These are phyloP conservation scores for Cephalopachus bancanus DNA, from an alignment of 2,797 vertebrate species.

Conservation along the genomic window DNA sequence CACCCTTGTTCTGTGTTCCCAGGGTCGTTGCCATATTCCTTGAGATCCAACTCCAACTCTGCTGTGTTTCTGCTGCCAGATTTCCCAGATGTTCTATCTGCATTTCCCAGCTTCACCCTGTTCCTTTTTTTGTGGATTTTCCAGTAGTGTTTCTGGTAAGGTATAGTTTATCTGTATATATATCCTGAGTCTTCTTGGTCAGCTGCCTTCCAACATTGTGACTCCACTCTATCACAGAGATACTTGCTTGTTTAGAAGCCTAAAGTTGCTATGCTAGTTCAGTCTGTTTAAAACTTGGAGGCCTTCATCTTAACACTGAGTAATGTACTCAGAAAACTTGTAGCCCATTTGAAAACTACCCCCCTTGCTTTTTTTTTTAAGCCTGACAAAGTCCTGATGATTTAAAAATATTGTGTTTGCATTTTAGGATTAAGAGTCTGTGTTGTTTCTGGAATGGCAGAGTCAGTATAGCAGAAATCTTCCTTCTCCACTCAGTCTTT, in stretches of 20 bases:
- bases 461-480: not conserved
- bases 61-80: not conserved
- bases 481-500: constrained; percentile 9
- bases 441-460: not conserved
- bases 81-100: not conserved
- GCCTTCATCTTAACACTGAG: not conserved
- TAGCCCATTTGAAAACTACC: not conserved
- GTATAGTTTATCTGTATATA: not conserved
- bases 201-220: not conserved
- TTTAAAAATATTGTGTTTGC: not conserved
- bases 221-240: not conserved
- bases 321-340: not conserved
- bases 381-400: not conserved
- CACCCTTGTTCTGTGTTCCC: not conserved
- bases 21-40: not conserved
- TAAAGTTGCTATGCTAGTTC: not conserved
- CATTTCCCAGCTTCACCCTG: not conserved
- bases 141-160: not conserved
- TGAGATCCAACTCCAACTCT: not conserved
- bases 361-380: not conserved
- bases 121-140: not conserved
- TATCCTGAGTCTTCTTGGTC: not conserved
- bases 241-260: not conserved
- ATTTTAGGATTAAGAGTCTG: not conserved
- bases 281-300: not conserved